Base-by-base conservation (phyloP, 2,113 vertebrate genomes). In the Meriones unguiculatus region DNA sequence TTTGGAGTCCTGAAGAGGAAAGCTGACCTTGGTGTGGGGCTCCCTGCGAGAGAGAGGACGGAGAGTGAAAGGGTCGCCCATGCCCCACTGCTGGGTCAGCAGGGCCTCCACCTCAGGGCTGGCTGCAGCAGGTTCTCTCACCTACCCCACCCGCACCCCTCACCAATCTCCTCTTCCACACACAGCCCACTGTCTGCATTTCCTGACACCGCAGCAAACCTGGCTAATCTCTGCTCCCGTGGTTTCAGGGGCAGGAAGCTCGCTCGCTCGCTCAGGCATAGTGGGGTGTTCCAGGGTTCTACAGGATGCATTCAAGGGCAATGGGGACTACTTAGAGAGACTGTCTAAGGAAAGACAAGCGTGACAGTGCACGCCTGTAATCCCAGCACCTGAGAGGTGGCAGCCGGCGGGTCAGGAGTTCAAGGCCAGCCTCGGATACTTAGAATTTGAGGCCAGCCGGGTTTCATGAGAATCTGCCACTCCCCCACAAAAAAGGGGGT, bases 1-100 rank as follows among this genome's bases (percentile, higher is more conserved):
- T 90, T 95, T 50, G 54, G 96, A 64, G n/a, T 30, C 97, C 0
- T 98, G 97, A 95, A 97, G 76, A 95, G 89, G 54, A 93, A 85
- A 95, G 76, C 9, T 85, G 59, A 35, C 67, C 75, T 97, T 89
- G 46, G 80, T 14, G 46, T 50, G 77, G 77, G 84, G 46, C 62
- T 91, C 87, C 54, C 97, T 98, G 82, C 54, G 93, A 97, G 35
- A 97, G 82, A 52, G 78, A 95, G 0, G 86, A 96, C 95, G 93
- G 75, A 14, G 92, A 93, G 41, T 98, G 81, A 98, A 97, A 89
- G 67, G 96, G 96, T 93, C 73, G n/a, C 64, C 82, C 14, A 0
- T 38, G 54, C 69, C 30, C 59, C 25, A 12, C 25, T 20, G 65
- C 30, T 25, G n/a, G 0, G 0, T 62, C 30, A 46, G 0, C 15